These are phyloP conservation scores for Eudorcas thomsonii DNA, from an alignment of 2,113 vertebrate genomes.

Conservation along the genomic window DNA sequence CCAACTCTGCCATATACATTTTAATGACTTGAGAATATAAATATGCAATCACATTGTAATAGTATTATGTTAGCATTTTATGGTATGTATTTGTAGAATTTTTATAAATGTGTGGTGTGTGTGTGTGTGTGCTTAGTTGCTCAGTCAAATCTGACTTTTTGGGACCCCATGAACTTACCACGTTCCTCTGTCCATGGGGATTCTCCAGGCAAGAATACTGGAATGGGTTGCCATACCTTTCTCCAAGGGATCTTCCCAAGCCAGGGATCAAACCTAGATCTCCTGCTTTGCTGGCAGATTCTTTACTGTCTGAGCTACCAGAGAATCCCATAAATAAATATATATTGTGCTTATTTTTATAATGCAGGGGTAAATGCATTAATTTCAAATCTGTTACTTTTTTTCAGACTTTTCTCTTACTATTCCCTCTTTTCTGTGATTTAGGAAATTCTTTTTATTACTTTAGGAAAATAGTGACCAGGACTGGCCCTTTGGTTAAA, in stretches of 20 bases:
- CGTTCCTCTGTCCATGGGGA: not conserved
- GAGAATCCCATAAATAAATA: not conserved
- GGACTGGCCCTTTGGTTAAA: not conserved
- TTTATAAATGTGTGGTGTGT: not conserved
- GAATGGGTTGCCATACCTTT: not conserved
- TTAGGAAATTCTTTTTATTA: not conserved
- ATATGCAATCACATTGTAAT: not conserved
- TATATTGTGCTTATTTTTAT: not conserved
- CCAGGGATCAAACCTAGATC: not conserved
- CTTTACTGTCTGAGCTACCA: not conserved
- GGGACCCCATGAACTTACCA: not conserved
- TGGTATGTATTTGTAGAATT: not conserved
- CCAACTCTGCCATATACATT: not conserved
- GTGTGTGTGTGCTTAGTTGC: not conserved
- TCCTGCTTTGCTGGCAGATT: not conserved
- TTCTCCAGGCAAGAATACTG: not conserved
- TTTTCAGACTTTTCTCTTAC: not conserved
- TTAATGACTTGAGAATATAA: not conserved
- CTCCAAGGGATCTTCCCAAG: not conserved
- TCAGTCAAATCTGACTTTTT: not conserved
- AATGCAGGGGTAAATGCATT: not conserved
- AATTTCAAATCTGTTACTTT: not conserved
- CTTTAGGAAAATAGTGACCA: not conserved
- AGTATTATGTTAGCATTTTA: not conserved
- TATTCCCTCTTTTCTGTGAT: not conserved